These are phyloP conservation scores for Mythimna vitellina DNA, from an alignment of 2,888 invertebrate species.

Conservation along the genomic window DNA sequence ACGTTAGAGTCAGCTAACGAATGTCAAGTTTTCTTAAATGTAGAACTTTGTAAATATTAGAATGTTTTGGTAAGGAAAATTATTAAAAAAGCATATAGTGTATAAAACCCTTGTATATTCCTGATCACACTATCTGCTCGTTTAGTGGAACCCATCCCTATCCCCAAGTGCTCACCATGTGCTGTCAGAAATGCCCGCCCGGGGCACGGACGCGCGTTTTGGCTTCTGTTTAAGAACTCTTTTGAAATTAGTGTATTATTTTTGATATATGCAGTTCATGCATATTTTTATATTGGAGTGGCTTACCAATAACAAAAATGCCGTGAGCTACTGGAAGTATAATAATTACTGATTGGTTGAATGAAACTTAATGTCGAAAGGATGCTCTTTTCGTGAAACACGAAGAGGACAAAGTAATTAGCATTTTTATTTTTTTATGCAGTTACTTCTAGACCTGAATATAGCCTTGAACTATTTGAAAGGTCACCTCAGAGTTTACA, in stretches of 20 bases:
- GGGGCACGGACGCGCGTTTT: constrained; percentile 85
- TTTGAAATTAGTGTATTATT: constrained; percentile 82
- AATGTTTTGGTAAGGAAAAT: no score
- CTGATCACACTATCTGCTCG: constrained; percentile 4
- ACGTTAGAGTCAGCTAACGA: background rate
- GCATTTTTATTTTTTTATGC: background rate
- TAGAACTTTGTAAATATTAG: no score
- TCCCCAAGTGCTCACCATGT: constrained; percentile 71
- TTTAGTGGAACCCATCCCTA: constrained; percentile 61
- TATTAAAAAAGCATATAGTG: background rate
- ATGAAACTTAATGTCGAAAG: constrained; percentile 40
- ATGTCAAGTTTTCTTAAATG: background rate
- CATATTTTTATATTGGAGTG: constrained; percentile 52
- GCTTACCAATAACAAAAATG: constrained; percentile 58
- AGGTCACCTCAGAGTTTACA: background rate
- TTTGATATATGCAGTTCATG: constrained; percentile 62
- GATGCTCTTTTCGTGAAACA: constrained; percentile 18
- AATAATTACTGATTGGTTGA: constrained; percentile 44
- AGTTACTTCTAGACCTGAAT: accelerated
- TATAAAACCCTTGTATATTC: no score
- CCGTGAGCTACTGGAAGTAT: constrained; percentile 55
- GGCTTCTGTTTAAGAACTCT: constrained; percentile 88
- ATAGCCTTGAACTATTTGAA: background rate
- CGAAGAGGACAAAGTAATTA: constrained; percentile 23
- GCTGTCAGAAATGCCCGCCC: constrained; percentile 79